Evolutionary conservation across 2,113 vertebrate genomes (phyloP), one percentile per base, ranked within the genome.

Genomic region (Ondatra zibethicus): DNA sequence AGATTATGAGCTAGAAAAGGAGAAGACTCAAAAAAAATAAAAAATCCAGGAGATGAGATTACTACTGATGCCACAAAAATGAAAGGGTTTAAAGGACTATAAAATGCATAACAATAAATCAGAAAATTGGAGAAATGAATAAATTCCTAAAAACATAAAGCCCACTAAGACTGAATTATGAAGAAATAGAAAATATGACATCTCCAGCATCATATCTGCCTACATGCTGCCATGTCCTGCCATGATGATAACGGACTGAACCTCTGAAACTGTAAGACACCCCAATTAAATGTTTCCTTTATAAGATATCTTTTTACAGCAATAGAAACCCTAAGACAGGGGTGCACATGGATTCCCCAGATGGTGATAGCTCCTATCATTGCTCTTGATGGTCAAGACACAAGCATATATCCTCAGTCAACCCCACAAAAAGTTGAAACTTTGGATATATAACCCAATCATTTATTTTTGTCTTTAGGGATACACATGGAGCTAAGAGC

Each of bases 101-200:
- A 90, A 70, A 89, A 11, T 96, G 19, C 42, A 25, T 14, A 87
- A 36, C 7, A 93, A 78, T 39, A 96, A 88, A 89, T 85, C 73
- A 45, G 36, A 80, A 94, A 88, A 88, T 85, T 16, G 25, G 94
- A 91, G 66, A 91, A 93, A 86, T 82, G 11, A 66, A 36, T 95
- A 58, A 77, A 92, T 93, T 55, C 42, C 66, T 92, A 81, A 42
- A 93, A 95, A 89, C 21, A 66, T 73, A 94, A 70, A 95, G 77
- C 1, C 27, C 88, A 87, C 39, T 23, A 50, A 78, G 77, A 65
- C 50, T 66, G 45, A 95, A 77, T 93, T 31, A 73, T 66, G 7
- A 87, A 95, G 68, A 95, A 89, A 89, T 55, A 86, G 11, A 89
- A 95, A 86, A 89, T 76, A 9, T 77, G n/a, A 96, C 78, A 21